Base-by-base conservation (phyloP, 2,797 vertebrate species). In the Champsocephalus gunnari region DNA sequence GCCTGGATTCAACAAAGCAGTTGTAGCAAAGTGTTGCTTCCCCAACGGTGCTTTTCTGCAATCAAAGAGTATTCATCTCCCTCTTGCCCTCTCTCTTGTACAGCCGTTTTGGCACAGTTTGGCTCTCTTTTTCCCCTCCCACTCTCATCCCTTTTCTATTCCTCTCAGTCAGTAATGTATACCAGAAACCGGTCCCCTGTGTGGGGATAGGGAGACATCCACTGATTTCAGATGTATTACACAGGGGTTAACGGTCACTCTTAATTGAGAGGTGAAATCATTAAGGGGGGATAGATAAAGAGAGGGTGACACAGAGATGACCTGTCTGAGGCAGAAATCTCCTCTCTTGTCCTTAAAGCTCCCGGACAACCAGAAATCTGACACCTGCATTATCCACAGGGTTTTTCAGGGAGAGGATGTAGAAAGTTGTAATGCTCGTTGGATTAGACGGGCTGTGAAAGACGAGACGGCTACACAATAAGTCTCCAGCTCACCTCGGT, bases 11-110 rank as follows among this genome's bases (percentile, higher is more conserved):
- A 87, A 91, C 89, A 89, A 89, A 89, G 85, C 87, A 68, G 81
- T 85, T 72, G 79, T 86, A 85, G 88, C 84, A 77, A 87, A 90
- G 88, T 76, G 68, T 82, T 83, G 77, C 87, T 83, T 89, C 88
- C 88, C 82, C 83, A 87, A 71, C 24, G 49, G 82, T 86, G 74
- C 85, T 89, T 87, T 90, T 85, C 80, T 79, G 79, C 85, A 93
- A 93, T 92, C 89, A 93, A 88, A 89, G 82, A 79, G 75, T 69
- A 89, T 91, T 93, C 87, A 88, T 91, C 82, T 91, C 83, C 71
- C 82, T 79, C 75, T 79, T 75, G 66, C 73, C 67, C 81, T 87
- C 79, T 69, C 85, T 81, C 77, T 83, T 82, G 81, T 82, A 77
- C 67, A 80, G 73, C 73, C 79, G 75, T 86, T 89, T 89, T 87